Evolutionary conservation across 1,140 invertebrate genomes (phyloP).

Genomic region (Drosophila sp.): DNA sequence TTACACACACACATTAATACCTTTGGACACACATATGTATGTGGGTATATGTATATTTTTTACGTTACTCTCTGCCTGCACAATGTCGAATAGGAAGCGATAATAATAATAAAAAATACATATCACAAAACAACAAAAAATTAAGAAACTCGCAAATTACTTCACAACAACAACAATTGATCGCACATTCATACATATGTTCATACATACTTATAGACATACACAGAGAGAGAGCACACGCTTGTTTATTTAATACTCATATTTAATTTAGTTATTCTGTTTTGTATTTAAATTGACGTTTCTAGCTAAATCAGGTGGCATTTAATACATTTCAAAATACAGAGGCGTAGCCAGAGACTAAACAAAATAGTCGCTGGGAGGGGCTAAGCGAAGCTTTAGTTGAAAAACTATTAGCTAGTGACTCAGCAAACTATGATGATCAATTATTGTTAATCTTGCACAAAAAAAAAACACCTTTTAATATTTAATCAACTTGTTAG

Average conservation of each 20-base stretch:
- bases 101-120: slow-evolving; percentile 54
- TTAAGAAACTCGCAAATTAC: slow-evolving; percentile 44
- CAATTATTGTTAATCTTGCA: too few relatives aligned
- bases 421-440: too few relatives aligned
- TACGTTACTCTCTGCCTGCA: slow-evolving; percentile 58
- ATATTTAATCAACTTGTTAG: too few relatives aligned
- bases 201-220: background rate
- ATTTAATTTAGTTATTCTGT: slow-evolving; percentile 43
- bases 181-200: background rate
- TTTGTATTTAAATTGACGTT: slow-evolving; percentile 39
- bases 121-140: slow-evolving; percentile 48
- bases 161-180: slow-evolving; percentile 40
- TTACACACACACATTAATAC: slow-evolving; percentile 26
- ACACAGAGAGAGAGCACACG: slow-evolving; percentile 22
- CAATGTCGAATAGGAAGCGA: slow-evolving; percentile 69
- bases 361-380: background rate
- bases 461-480: too few relatives aligned
- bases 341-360: background rate
- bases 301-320: slow-evolving; percentile 50
- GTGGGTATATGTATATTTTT: slow-evolving; percentile 44
- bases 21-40: background rate
- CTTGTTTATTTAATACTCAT: slow-evolving; percentile 58
- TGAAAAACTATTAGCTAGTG: too few relatives aligned
- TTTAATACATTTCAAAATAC: slow-evolving; percentile 43
- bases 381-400: background rate